Evolutionary conservation across 2,888 invertebrate species (phyloP).

Genomic region (Scaptomyza polygonia): DNA sequence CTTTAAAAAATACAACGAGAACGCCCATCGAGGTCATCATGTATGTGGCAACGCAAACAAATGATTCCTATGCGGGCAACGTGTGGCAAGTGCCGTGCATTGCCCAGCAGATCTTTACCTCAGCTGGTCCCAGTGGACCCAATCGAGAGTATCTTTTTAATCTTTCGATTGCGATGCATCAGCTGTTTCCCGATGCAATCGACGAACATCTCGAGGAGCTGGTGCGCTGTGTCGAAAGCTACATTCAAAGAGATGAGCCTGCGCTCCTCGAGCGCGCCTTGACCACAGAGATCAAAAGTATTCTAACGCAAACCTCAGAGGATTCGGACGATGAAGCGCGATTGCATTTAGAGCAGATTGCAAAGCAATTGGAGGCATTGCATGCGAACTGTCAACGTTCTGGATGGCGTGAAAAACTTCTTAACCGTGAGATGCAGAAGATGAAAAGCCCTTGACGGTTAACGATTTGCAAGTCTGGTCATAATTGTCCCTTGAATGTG

Average conservation of each 20-base stretch:
- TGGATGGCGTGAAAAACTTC: slow-evolving; percentile 72
- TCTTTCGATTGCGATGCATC: slow-evolving; percentile 91
- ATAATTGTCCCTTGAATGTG: slow-evolving; percentile 14
- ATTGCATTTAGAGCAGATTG: slow-evolving; percentile 10
- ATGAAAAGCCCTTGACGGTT: slow-evolving; percentile 17
- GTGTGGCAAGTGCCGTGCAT: slow-evolving; percentile 89
- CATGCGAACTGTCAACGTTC: slow-evolving; percentile 45
- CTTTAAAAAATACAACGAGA: slow-evolving; percentile 83
- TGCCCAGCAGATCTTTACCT: slow-evolving; percentile 90
- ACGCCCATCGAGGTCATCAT: slow-evolving; percentile 65
- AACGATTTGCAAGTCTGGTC: background rate
- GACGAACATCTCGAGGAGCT: slow-evolving; percentile 92
- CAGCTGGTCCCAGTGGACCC: slow-evolving; percentile 93
- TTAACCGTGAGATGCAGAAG: slow-evolving; percentile 38
- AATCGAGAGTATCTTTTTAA: slow-evolving; percentile 97
- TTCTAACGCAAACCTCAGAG: slow-evolving; percentile 32
- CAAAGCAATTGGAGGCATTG: slow-evolving; percentile 58
- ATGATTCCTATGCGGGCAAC: slow-evolving; percentile 90
- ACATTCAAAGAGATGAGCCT: slow-evolving; percentile 65
- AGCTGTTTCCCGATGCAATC: slow-evolving; percentile 88
- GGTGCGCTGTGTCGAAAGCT: slow-evolving; percentile 86
- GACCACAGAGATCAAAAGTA: slow-evolving; percentile 56
- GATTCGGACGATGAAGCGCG: background rate
- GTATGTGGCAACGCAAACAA: slow-evolving; percentile 91
- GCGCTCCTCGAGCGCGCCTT: slow-evolving; percentile 57